Conservation (phyloP, 1,140 invertebrate genomes). For the Aphis gossypii region DNA sequence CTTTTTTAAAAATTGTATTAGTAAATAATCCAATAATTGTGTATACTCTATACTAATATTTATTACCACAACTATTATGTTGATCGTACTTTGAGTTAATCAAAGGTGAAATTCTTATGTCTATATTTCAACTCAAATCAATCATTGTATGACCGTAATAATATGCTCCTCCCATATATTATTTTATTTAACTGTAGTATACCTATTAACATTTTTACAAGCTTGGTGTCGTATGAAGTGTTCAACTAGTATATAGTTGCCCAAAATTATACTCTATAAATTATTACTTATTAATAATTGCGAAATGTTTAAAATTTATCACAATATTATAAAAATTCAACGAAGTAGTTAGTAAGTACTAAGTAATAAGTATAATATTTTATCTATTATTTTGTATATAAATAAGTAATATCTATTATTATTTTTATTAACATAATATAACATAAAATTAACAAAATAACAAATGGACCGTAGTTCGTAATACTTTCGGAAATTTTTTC, state of each 20-base stretch:
- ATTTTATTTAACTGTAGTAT: neutral
- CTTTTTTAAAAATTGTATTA: neutral
- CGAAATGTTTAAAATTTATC: neutral
- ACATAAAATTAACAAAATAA: neutral
- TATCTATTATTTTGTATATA: neutral
- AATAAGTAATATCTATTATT: neutral
- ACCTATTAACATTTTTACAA: neutral
- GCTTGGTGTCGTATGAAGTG: neutral
- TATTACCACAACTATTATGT: neutral
- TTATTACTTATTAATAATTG: neutral
- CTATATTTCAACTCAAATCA: neutral
- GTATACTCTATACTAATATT: neutral
- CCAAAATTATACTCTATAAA: too few relatives aligned
- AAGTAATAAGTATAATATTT: neutral
- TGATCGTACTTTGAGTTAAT: neutral
- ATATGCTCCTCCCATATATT: neutral
- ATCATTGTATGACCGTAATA: neutral
- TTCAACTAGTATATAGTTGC: neutral
- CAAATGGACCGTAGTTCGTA: neutral
- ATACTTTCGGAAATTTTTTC: neutral
- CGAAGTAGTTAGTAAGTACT: neutral
- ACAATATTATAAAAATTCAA: neutral
- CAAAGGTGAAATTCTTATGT: neutral
- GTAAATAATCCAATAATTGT: neutral
- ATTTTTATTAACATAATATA: neutral